phyloP scores from a whole-genome alignment of 2,797 vertebrate genomes.

The Limosa lapponica region DNA sequence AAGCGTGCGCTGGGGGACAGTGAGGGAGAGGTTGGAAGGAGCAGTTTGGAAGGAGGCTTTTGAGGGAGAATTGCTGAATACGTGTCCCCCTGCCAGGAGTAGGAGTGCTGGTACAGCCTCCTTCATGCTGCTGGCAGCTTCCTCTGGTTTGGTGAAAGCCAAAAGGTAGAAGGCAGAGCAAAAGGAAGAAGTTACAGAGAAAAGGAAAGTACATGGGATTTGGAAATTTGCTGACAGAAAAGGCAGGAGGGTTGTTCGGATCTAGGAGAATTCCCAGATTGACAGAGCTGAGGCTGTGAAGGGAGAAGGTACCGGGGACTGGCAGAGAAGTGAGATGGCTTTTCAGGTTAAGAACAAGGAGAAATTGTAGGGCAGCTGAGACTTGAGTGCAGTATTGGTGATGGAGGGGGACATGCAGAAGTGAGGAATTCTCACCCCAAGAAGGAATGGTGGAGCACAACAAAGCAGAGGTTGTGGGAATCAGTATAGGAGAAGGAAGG shows the following conservation, averaged over 20 bases:
- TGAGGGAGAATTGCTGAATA: background rate
- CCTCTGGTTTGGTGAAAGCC: background rate
- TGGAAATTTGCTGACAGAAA: background rate
- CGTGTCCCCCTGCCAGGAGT: background rate
- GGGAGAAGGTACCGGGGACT: background rate
- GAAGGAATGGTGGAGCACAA: background rate
- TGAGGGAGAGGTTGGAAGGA: background rate
- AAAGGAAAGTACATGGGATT: background rate
- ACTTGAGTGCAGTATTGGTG: background rate
- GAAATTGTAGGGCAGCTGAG: background rate
- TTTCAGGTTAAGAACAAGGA: background rate
- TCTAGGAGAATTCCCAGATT: background rate
- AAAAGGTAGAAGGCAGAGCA: background rate
- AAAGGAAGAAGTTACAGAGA: background rate
- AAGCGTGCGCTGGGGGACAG: too few relatives aligned
- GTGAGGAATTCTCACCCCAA: background rate
- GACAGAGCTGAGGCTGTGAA: background rate
- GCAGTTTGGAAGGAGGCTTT: background rate
- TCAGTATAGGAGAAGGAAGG: background rate
- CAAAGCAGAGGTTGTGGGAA: background rate
- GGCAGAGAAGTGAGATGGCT: background rate
- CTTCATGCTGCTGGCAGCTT: background rate
- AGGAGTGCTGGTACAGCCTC: background rate
- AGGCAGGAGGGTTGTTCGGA: background rate
- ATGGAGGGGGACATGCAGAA: background rate